Evolutionary conservation across 37 sponge, comb jelly and placozoan species (phyloP).

Genomic region (Halichondria panicea): DNA sequence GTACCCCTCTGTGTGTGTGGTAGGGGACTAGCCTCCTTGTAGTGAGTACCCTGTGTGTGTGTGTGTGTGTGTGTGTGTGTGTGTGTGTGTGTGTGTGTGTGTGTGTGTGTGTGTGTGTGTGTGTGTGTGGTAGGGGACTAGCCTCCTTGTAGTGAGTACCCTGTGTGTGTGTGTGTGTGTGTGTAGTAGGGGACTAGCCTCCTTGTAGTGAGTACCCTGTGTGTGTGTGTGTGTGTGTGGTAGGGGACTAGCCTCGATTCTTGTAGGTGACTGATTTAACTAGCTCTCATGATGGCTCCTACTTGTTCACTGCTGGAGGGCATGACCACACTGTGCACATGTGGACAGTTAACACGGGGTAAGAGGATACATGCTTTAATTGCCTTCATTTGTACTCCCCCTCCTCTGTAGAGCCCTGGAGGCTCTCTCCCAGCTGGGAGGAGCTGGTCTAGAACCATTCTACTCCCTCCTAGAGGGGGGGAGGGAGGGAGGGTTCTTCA

Average conservation of each 20-base stretch:
- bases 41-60: not conserved
- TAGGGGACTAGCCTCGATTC: no score
- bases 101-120: not conserved
- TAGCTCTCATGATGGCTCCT: constrained; percentile 78
- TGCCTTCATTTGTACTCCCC: not conserved
- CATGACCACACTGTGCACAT: constrained; percentile 78
- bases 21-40: not conserved
- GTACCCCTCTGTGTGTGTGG: not conserved
- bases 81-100: constrained; percentile 1
- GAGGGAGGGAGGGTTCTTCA: constrained; percentile 85
- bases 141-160: not conserved
- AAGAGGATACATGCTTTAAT: not conserved
- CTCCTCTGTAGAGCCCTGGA: constrained; percentile 75
- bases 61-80: not conserved
- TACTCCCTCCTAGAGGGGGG: constrained; percentile 96
- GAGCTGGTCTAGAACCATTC: constrained; percentile 89
- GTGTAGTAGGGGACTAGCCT: not conserved
- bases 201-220: not conserved
- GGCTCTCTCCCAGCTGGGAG: constrained; percentile 84
- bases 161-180: not conserved
- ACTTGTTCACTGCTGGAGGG: constrained; percentile 89
- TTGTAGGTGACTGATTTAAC: constrained; percentile 70
- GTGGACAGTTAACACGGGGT: constrained; percentile 91
- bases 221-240: constrained; percentile 1
- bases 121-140: not conserved